These are phyloP conservation scores for Epinotia brunnichana DNA, from an alignment of 2,888 invertebrate species.

Conservation along the genomic window DNA sequence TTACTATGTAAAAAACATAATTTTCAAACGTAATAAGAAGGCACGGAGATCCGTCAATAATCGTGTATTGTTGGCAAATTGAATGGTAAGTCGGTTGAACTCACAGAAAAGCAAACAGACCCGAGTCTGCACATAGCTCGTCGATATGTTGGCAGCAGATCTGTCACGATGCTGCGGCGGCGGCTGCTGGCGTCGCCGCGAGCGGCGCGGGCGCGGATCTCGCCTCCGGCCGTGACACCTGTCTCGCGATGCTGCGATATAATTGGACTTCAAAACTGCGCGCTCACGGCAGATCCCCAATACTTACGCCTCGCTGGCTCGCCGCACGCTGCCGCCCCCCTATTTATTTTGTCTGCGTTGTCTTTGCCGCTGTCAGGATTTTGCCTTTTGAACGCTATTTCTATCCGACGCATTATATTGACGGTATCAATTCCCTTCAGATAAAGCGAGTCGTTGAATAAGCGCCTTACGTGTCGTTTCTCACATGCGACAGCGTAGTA, in stretches of 20 bases:
- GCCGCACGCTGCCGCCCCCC: constrained; percentile 69
- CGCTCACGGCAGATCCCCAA: constrained; percentile 79
- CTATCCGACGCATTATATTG: constrained; percentile 76
- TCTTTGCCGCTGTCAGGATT: constrained; percentile 77
- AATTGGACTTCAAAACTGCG: constrained; percentile 84
- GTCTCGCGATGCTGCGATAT: constrained; percentile 66
- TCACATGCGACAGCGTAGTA: constrained; percentile 40
- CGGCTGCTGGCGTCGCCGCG: constrained; percentile 12
- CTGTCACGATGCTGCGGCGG: constrained; percentile 16
- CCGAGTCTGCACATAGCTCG: constrained; percentile 18
- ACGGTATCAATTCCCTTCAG: constrained; percentile 75
- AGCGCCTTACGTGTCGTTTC: constrained; percentile 53
- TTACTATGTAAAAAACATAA: not conserved
- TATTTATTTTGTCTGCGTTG: constrained; percentile 81
- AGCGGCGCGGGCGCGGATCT: constrained; percentile 29
- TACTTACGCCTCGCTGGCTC: constrained; percentile 79
- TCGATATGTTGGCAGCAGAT: constrained; percentile 21
- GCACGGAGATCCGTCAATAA: not conserved
- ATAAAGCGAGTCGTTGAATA: constrained; percentile 60
- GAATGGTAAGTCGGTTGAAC: not conserved
- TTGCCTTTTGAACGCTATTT: constrained; percentile 75
- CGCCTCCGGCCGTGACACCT: constrained; percentile 42
- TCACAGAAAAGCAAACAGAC: not conserved
- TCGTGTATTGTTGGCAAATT: constrained; percentile 2
- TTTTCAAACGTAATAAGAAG: not conserved